These are phyloP conservation scores for Arctia plantaginis DNA, from an alignment of 2,888 invertebrate genomes.

Conservation along the genomic window DNA sequence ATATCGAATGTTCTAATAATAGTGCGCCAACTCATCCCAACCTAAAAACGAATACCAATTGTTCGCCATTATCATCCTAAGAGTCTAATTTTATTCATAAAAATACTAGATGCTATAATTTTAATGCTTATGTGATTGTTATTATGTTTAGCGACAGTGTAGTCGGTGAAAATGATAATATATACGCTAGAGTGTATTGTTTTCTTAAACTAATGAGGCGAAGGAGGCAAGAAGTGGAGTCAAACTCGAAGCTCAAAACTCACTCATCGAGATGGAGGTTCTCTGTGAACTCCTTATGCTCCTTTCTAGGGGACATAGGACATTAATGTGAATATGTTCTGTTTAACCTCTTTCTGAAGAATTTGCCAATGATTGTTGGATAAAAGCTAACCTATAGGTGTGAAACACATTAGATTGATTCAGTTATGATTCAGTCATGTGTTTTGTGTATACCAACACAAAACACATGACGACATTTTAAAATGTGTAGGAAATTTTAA, in stretches of 20 bases:
- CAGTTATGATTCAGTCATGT: too few relatives aligned
- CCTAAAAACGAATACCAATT: conserved; percentile 13
- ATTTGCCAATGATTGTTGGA: not conserved
- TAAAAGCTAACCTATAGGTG: not conserved
- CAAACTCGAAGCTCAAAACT: not conserved
- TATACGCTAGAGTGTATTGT: not conserved
- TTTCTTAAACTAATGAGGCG: not conserved
- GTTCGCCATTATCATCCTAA: conserved; percentile 13
- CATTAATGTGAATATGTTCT: not conserved
- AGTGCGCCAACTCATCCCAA: conserved; percentile 7
- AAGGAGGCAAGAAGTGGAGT: not conserved
- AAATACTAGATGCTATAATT: not conserved
- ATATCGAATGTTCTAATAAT: conserved; percentile 14
- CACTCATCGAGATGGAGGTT: not conserved
- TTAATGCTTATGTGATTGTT: not conserved
- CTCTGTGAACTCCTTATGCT: not conserved
- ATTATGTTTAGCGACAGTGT: too few relatives aligned
- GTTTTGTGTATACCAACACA: too few relatives aligned
- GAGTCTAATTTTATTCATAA: not conserved
- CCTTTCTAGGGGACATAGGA: not conserved
- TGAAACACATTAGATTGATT: too few relatives aligned
- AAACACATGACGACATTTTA: too few relatives aligned
- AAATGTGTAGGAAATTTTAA: too few relatives aligned
- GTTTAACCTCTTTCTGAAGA: not conserved
- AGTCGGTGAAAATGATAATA: not conserved